Conservation (phyloP, 92 coral and sea anemone species). For the Phenganax marumi region DNA sequence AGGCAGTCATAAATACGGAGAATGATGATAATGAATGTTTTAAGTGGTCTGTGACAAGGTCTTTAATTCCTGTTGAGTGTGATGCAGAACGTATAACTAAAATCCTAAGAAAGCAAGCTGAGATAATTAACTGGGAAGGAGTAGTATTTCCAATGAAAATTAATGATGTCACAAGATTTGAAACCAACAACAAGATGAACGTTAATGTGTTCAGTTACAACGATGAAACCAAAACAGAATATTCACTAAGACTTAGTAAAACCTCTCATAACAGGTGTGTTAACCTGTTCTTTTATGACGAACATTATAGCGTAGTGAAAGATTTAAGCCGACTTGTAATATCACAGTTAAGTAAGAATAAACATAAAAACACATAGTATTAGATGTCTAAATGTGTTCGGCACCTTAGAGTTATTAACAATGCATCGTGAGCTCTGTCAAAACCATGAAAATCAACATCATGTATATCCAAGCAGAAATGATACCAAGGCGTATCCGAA, state of each 20-base stretch:
- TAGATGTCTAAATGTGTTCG: not conserved
- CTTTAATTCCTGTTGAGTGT: not conserved
- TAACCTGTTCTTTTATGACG: not conserved
- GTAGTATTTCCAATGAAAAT: not conserved
- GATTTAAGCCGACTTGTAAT: not conserved
- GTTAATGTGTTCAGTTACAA: not conserved
- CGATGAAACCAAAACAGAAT: not conserved
- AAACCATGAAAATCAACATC: slow-evolving; percentile 1
- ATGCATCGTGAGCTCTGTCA: not conserved
- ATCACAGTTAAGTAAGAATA: not conserved
- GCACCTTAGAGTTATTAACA: too few species aligned
- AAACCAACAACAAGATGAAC: not conserved
- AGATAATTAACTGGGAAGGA: not conserved
- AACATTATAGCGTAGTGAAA: slow-evolving; percentile 6
- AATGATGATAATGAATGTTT: too few species aligned
- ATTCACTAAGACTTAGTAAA: not conserved
- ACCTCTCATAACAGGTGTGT: not conserved
- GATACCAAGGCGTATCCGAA: not conserved
- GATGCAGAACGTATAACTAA: not conserved
- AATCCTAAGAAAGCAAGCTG: not conserved
- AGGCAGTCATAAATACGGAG: not conserved
- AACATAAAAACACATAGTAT: not conserved
- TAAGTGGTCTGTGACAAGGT: not conserved
- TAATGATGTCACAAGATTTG: not conserved
- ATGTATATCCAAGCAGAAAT: too few species aligned